A percentile compares a stretch with the other conserved stretches of the same genome.
Conservation (phyloP, 2,888 invertebrate genomes). For the Drosophila percnosoma region DNA sequence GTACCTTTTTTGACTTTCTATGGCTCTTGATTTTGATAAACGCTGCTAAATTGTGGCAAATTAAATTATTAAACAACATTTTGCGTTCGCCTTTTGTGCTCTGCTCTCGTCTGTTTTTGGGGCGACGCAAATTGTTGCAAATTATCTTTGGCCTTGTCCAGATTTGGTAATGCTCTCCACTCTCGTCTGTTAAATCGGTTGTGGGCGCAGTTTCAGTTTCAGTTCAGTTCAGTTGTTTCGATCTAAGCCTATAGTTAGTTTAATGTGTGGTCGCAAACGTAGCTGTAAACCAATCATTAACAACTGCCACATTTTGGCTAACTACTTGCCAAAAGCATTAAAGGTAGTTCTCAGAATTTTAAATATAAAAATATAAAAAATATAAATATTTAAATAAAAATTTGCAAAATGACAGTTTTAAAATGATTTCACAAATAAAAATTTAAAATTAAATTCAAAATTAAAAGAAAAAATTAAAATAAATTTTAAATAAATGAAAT, state of each 20-base stretch:
- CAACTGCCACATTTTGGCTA: constrained; percentile 15
- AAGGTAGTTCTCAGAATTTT: neutral
- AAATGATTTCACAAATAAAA: neutral
- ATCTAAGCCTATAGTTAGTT: constrained; percentile 36
- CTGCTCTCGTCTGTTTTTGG: constrained; percentile 38
- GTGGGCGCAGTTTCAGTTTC: constrained; percentile 35
- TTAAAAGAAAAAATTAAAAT: neutral
- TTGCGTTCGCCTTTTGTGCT: constrained; percentile 58
- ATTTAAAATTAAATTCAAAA: neutral
- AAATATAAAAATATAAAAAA: too few species aligned
- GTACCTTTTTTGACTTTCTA: constrained; percentile 12
- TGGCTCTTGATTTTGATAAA: constrained; percentile 77
- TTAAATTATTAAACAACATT: constrained; percentile 83
- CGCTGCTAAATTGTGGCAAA: constrained; percentile 84
- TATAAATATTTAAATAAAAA: neutral
- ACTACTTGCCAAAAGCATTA: neutral
- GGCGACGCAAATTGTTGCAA: constrained; percentile 76
- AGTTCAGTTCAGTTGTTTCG: constrained; percentile 10
- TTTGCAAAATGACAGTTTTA: neutral
- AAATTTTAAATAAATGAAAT: neutral
- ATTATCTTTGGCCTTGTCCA: constrained; percentile 81
- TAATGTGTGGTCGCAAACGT: constrained; percentile 41
- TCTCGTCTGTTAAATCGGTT: constrained; percentile 23
- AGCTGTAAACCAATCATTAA: constrained; percentile 35
- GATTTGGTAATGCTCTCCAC: constrained; percentile 58